Evolutionary conservation across 1,140 invertebrate genomes (phyloP), one percentile per base, ranked within the genome.

Genomic region (Homarus americanus): DNA sequence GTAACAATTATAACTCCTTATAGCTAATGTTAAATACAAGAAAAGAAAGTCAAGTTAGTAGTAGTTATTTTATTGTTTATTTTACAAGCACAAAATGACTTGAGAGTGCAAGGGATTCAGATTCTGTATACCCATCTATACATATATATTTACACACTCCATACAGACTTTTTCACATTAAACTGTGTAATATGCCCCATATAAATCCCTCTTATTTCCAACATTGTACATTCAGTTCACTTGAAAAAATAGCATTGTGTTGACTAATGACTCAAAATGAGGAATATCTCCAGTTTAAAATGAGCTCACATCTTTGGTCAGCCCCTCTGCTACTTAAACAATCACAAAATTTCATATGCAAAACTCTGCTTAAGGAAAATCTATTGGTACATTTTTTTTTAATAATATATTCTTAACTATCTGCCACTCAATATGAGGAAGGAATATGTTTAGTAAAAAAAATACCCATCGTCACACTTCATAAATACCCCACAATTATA

Each of bases 11-110:
- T n/a, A n/a, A n/a, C n/a, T n/a, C n/a, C n/a, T n/a, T n/a, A n/a
- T n/a, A n/a, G n/a, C n/a, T n/a, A n/a, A n/a, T n/a, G n/a, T n/a
- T n/a, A n/a, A n/a, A n/a, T n/a, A n/a, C n/a, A n/a, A n/a, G n/a
- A n/a, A n/a, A n/a, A n/a, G n/a, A n/a, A n/a, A n/a, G n/a, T n/a
- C n/a, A n/a, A n/a, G n/a, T n/a, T n/a, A n/a, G n/a, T n/a, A n/a
- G n/a, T n/a, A n/a, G n/a, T n/a, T n/a, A 41, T 73, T 73, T 73
- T 73, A 34, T 20, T 34, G 17, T 76, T 40, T 76, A 86, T 76
- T 73, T 73, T 32, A 86, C 83, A 86, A 72, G 63, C 53, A 83
- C 53, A 63, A 84, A 69, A 69, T 86, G 83, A 86, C 83, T 86
- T 40, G 40, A 69, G 66, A 86, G 41, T 86, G 83, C 63, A n/a